Conservation (phyloP, 2,888 invertebrate species). For the Bursaphelenchus okinawaensis region DNA sequence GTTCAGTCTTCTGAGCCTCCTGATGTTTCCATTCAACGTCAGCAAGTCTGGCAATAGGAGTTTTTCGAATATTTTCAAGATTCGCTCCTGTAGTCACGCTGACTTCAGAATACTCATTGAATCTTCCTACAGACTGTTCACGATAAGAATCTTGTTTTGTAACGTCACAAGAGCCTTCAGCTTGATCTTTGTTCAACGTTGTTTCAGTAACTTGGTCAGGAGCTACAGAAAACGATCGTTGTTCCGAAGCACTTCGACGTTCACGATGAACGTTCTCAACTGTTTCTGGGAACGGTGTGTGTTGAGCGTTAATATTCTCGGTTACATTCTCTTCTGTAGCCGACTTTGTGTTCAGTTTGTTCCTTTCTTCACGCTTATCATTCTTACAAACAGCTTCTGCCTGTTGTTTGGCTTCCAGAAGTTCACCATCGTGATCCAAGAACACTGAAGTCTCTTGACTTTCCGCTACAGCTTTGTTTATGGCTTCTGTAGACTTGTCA, state of each 20-base stretch:
- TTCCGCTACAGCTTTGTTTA: background rate
- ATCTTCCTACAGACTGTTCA: conserved; percentile 5
- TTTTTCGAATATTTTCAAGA: conserved; percentile 8
- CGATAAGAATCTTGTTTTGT: background rate
- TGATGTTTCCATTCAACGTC: background rate
- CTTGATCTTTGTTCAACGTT: background rate
- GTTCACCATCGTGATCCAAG: background rate
- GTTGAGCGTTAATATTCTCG: background rate
- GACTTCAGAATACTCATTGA: conserved; percentile 6
- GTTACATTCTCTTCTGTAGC: background rate
- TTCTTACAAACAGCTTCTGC: background rate
- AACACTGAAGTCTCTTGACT: background rate
- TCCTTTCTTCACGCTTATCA: background rate
- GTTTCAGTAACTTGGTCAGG: background rate
- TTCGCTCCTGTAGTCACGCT: conserved; percentile 11
- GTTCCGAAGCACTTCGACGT: background rate
- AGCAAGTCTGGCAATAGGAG: conserved; percentile 1
- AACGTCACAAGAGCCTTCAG: background rate
- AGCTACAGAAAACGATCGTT: background rate
- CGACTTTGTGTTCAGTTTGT: background rate
- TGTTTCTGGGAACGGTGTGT: background rate
- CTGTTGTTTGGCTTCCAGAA: background rate
- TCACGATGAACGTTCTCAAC: background rate
- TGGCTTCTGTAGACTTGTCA: background rate
- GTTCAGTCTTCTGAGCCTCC: background rate